Percentiles rank a stretch among this genome's conserved stretches.
These are phyloP conservation scores for Artemia sinica DNA, from an alignment of 2,888 invertebrate species.

Conservation along the genomic window DNA sequence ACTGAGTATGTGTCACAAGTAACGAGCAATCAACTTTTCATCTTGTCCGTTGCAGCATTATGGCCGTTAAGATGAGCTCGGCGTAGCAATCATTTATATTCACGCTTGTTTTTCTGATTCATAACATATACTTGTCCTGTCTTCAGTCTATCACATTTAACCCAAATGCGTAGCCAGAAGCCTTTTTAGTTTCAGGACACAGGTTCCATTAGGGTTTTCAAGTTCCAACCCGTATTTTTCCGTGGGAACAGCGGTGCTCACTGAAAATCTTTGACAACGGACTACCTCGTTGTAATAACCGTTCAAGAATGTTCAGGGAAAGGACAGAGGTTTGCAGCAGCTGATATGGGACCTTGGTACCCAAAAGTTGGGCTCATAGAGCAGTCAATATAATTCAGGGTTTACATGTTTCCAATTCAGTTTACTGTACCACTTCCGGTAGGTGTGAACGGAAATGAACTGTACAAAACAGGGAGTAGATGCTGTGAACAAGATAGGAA, in stretches of 20 bases:
- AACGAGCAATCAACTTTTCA: neutral
- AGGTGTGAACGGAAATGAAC: neutral
- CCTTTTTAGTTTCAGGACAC: conserved; percentile 1
- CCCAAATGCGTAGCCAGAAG: neutral
- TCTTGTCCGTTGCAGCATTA: neutral
- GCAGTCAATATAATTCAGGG: neutral
- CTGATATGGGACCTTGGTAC: neutral
- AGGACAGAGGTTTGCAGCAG: conserved; percentile 12
- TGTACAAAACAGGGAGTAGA: conserved; percentile 1
- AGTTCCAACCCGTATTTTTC: conserved; percentile 8
- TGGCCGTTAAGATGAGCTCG: neutral
- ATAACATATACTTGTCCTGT: neutral
- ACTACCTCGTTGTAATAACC: neutral
- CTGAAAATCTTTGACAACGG: neutral
- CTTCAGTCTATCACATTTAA: neutral
- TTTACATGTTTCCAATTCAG: neutral
- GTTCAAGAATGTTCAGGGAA: neutral
- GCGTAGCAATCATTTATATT: neutral
- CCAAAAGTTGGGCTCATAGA: neutral
- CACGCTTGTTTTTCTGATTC: neutral
- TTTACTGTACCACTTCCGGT: conserved; percentile 1
- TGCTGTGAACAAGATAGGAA: neutral
- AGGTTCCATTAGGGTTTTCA: neutral
- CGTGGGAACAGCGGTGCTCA: neutral
- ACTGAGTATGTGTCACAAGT: too few species aligned